Evolutionary conservation across 2,797 vertebrate species (phyloP).

Genomic region (Garrulus glandarius): DNA sequence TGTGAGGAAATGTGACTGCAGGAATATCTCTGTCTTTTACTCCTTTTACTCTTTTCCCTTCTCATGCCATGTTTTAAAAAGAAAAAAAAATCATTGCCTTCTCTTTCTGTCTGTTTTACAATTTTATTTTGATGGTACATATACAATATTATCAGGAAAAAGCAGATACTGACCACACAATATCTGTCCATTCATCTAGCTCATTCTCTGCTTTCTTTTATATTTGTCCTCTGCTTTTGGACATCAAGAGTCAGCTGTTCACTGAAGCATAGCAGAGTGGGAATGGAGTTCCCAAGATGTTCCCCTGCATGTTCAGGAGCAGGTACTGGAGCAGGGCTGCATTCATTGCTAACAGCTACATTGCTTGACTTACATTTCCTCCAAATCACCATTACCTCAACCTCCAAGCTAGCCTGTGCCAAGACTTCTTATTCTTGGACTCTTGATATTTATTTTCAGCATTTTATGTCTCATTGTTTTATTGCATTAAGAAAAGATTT

Average conservation of each 20-base stretch:
- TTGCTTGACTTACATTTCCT: background rate
- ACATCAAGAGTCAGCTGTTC: background rate
- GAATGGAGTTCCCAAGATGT: background rate
- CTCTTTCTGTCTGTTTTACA: background rate
- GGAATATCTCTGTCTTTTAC: background rate
- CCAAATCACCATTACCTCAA: background rate
- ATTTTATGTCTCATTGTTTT: background rate
- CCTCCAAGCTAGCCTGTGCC: background rate
- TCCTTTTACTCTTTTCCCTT: background rate
- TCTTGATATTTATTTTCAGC: background rate
- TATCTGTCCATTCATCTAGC: background rate
- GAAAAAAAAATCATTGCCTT: background rate
- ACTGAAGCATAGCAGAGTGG: background rate
- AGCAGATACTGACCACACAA: background rate
- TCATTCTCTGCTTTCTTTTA: background rate
- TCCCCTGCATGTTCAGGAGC: background rate
- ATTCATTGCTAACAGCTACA: background rate
- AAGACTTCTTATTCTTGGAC: background rate
- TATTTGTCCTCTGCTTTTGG: background rate
- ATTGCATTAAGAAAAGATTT: background rate
- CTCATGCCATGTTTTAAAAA: background rate
- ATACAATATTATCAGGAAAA: background rate
- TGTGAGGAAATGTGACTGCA: background rate
- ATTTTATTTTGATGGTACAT: background rate
- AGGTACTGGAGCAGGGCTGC: background rate